Base-by-base conservation (phyloP, 2,888 invertebrate species). In the Spialia ferax region DNA sequence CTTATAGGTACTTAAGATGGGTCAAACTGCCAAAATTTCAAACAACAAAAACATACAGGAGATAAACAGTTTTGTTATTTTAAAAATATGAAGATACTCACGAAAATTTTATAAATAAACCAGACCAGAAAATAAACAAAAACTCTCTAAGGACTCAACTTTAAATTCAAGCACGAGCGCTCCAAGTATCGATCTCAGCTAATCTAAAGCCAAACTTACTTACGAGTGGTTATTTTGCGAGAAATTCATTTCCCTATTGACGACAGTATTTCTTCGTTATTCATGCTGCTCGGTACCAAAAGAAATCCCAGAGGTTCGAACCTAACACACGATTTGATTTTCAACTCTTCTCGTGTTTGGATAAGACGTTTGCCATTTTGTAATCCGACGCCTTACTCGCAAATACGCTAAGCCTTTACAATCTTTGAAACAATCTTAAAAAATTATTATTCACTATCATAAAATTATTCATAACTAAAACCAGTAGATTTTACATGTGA, bases 211-310 rank as follows among this genome's bases (percentile, higher is more conserved):
- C 11, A 35, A 35, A 35, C 10, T 3, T 35, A 11, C 35, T 35
- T 35, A 35, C 35, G 35, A 35, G 35, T 29, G 29, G 29, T 29
- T 29, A 38, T 38, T 38, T n/a, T 38, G n/a, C 5, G 3, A 5
- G 38, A 38, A n/a, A n/a, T 38, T 38, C 38, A 38, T 38, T 38
- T 38, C 38, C 38, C 38, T 38, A n/a, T 38, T 38, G 48, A 20
- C 48, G 48, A 1, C 18, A 10, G 48, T 15, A 48, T 48, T 48
- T 48, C 48, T 48, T 48, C 38, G 38, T n/a, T 48, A 20, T 20
- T 20, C 18, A 48, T 42, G 2, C n/a, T 7, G 2, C n/a, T 38
- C n/a, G 20, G 20, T 48, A 48, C 48, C 48, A 48, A 48, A 48
- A 48, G 18, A 48, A 48, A 20, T 48, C 48, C 48, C 48, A 20